Evolutionary conservation across 2,888 invertebrate species (phyloP).

Genomic region (Netelia virgata): DNA sequence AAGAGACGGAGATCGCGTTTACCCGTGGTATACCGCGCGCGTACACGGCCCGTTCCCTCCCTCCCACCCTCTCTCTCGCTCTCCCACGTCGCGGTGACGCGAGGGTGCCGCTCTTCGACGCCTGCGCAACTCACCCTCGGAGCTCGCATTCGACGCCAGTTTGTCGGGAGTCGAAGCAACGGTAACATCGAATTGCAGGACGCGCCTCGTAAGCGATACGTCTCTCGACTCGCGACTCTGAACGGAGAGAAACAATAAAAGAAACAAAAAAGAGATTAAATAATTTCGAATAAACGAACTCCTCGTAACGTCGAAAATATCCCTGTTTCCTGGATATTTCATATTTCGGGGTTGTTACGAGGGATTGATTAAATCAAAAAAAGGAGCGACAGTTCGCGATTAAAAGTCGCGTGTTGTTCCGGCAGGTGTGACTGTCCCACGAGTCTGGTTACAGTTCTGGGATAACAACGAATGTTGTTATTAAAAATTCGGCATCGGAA

Average conservation of each 20-base stretch:
- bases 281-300: no score
- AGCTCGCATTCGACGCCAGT: slow-evolving; percentile 81
- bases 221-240: slow-evolving; percentile 46
- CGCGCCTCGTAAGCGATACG: slow-evolving; percentile 67
- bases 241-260: slow-evolving; percentile 4
- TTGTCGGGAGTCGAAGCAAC: slow-evolving; percentile 83
- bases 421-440: not conserved
- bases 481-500: slow-evolving; percentile 4
- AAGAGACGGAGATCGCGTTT: slow-evolving; percentile 35
- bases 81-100: slow-evolving; percentile 63
- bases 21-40: slow-evolving; percentile 66
- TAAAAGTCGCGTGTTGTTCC: slow-evolving; percentile 33
- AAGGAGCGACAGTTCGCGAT: slow-evolving; percentile 25
- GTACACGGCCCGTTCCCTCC: slow-evolving; percentile 57
- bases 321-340: no score
- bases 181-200: slow-evolving; percentile 77
- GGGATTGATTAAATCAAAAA: not conserved
- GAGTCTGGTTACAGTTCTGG: slow-evolving; percentile 12
- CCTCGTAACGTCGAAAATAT: no score
- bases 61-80: no score
- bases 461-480: slow-evolving; percentile 8
- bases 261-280: not conserved
- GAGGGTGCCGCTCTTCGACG: slow-evolving; percentile 69
- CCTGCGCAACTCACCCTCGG: slow-evolving; percentile 79
- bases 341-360: no score